Evolutionary conservation across 2,888 invertebrate genomes (phyloP), one percentile per base, ranked within the genome.

Genomic region (Lepas anatifera): DNA sequence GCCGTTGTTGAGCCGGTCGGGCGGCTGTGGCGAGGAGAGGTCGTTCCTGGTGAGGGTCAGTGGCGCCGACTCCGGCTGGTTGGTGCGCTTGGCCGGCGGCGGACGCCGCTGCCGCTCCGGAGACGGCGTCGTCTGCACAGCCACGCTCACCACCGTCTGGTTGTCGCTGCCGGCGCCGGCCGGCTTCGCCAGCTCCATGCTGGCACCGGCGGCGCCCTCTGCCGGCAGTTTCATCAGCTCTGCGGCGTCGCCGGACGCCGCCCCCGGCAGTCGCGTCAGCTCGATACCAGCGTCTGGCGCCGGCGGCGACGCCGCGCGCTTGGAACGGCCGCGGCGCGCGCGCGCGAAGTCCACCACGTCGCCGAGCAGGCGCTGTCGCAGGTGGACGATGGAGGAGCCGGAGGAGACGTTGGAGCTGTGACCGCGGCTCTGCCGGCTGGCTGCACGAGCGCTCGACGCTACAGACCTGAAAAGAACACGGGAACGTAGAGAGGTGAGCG

Each of bases 1-100:
- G 32, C 58, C 58, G 58, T 58, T 58, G 58, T 58, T 58, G 58
- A 58, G 58, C 32, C 29, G 58, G 32, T 32, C 58, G 58, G 58
- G 32, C 58, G 58, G 58, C 58, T 29, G 58, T 32, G 58, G 58
- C 18, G 32, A 16, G 3, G 22, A 22, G 32, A 58, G 58, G 32
- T 58, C 58, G 32, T 58, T 58, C 32, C 25, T 29, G n/a, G n/a
- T n/a, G 32, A 58, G 58, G 18, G 58, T 58, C 2, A 58, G 58
- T 18, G 32, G 18, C 32, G 41, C 41, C 41, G 41, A 4, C 41
- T 41, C 48, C 25, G 58, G 32, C 32, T 32, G 32, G 58, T 32
- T n/a, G 25, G 32, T 11, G 32, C 32, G 16, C 41, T 32, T 22
- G 58, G 32, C 18, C 29, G 52, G 1, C 48, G 48, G n/a, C 25